Evolutionary conservation across 2,888 invertebrate genomes (phyloP).

Genomic region (Gandaritis pyraliata): DNA sequence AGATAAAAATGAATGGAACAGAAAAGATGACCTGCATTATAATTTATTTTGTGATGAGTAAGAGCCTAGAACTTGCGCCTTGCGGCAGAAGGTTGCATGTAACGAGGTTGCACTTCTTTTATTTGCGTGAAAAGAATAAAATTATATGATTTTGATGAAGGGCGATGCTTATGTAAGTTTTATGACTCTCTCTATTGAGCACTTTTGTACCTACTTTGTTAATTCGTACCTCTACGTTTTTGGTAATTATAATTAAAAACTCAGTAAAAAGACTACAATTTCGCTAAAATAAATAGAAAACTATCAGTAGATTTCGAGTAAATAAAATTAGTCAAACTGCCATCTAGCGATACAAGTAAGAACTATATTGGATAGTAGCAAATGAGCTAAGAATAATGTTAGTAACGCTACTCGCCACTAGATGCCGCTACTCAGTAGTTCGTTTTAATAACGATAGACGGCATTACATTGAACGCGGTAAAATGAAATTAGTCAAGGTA

Average conservation of each 20-base stretch:
- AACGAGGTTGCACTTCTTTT: slow-evolving; percentile 14
- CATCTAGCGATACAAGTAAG: slow-evolving; percentile 16
- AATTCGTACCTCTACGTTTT: too few relatives aligned
- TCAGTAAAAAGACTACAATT: too few relatives aligned
- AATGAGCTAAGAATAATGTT: not conserved
- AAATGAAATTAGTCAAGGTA: not conserved
- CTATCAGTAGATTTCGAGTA: too few relatives aligned
- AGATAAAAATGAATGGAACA: slow-evolving; percentile 8
- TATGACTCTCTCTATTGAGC: not conserved
- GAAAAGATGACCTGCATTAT: slow-evolving; percentile 25
- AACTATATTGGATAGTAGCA: slow-evolving; percentile 1
- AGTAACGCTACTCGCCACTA: slow-evolving; percentile 13
- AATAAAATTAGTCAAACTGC: not conserved
- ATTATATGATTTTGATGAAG: slow-evolving; percentile 9
- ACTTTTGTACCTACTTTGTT: not conserved
- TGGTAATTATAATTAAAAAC: too few relatives aligned
- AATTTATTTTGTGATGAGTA: slow-evolving; percentile 21
- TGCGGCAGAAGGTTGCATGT: slow-evolving; percentile 16
- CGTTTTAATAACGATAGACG: slow-evolving; percentile 4
- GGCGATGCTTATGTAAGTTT: not conserved
- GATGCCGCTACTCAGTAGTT: not conserved
- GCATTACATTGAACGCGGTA: not conserved
- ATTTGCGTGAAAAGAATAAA: slow-evolving; percentile 20
- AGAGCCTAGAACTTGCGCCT: slow-evolving; percentile 17
- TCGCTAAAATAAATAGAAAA: too few relatives aligned